Base-by-base conservation (phyloP, 1,140 invertebrate species). In the Sitophilus oryzae region DNA sequence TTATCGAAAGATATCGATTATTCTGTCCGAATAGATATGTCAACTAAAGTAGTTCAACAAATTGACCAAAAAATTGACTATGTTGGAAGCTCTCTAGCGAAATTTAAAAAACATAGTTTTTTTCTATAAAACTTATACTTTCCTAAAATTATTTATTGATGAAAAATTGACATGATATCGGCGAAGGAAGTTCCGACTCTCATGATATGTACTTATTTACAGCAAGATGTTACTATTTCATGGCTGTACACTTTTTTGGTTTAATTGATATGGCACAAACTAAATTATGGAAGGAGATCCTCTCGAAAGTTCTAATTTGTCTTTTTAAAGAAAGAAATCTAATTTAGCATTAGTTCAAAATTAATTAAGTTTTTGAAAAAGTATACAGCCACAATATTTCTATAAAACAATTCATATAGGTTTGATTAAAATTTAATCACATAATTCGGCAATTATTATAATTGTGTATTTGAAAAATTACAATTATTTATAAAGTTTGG, bases 381-480 rank as follows among this genome's bases (percentile, higher is more conserved):
- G 49, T 55, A 54, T 55, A 42, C 44, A 54, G 42, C 52, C 50
- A 52, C n/a, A n/a, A n/a, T n/a, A 16, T 61, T 48, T 30, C 30
- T 36, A 10, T 48, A 36, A 48, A 14, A 50, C n/a, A 50, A 50
- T 21, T 34, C 23, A 20, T 40, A 50, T 15, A 52, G 61, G 60
- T 60, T 58, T 60, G 62, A 64, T 64, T 67, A 64, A 67, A 44
- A 64, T 64, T 66, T 66, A 67, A 66, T 64, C 62, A 64, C 15
- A 60, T 63, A 63, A 67, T 66, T 67, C 58, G 58, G 59, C 64
- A 67, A 67, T 66, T 66, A 66, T 62, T 66, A 65, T 67, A 67
- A 66, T 67, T 66, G 62, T 65, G 62, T 65, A 67, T 58, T 58
- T 52, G 48, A 43, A 46, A 58, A 21, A 57, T 56, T 25, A 47